Conservation (phyloP, 35 echinoderm and acorn worm genomes). For the Chiridota heheva region DNA sequence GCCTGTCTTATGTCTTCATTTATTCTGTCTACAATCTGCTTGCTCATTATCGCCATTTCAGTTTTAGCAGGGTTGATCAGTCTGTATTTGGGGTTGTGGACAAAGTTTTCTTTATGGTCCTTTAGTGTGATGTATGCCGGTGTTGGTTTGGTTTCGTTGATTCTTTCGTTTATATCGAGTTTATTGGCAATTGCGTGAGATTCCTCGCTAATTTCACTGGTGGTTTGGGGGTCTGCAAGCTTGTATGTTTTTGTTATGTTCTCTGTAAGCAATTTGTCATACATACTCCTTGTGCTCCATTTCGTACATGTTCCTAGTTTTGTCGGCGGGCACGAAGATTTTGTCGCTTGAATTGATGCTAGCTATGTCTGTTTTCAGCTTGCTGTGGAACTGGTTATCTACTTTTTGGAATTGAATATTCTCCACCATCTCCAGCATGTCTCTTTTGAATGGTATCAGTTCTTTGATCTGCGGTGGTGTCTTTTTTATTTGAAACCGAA, state of each 20-base stretch:
- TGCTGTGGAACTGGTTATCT: slow-evolving; percentile 21
- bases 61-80: slow-evolving; percentile 37
- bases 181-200: background rate
- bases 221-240: too few species aligned
- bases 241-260: too few species aligned
- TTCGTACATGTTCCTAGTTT: slow-evolving; percentile 38
- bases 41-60: slow-evolving; percentile 33
- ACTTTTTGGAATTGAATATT: slow-evolving; percentile 30
- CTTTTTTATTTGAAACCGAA: too few species aligned
- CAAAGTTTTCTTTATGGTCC: slow-evolving; percentile 48
- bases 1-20: background rate
- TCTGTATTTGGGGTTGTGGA: slow-evolving; percentile 25
- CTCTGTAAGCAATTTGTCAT: too few species aligned
- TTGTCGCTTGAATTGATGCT: slow-evolving; percentile 24
- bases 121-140: slow-evolving; percentile 32
- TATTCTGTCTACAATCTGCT: slow-evolving; percentile 23
- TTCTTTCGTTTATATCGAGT: slow-evolving; percentile 2
- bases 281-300: background rate
- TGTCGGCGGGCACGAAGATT: slow-evolving; percentile 26
- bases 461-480: slow-evolving; percentile 28
- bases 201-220: background rate
- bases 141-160: background rate
- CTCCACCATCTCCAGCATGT: slow-evolving; percentile 7
- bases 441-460: slow-evolving; percentile 35
- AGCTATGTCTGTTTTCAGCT: slow-evolving; percentile 1